Evolutionary conservation across 2,113 vertebrate genomes (phyloP), one percentile per base, ranked within the genome.

Genomic region (Seriola dumerili): DNA sequence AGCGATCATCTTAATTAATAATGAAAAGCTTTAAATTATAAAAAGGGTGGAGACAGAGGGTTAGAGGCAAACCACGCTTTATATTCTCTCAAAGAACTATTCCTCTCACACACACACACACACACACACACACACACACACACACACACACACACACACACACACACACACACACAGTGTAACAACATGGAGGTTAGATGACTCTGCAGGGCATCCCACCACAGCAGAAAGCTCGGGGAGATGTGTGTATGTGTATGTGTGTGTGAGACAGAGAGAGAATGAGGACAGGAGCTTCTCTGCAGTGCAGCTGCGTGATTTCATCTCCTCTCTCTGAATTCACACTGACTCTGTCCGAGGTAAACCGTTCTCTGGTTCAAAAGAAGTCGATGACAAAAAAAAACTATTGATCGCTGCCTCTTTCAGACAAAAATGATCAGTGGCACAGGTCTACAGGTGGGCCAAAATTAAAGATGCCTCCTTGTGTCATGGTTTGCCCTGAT

Each of bases 301-400:
- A 82, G 80, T 76, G 80, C 65, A 69, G 72, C 57, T 44, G 42
- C 29, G 40, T 42, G 54, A 62, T 32, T 74, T 23, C 14, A 40
- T 52, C 32, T 59, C 21, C 17, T 36, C 34, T 61, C 62, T 66
- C 42, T 32, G 54, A 42, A 67, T 58, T 13, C 7, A 48, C 68
- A 65, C 21, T 19, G 54, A 64, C 23, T 55, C 61, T 46, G 16
- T 50, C 48, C 7, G 13, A 11, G 25, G 8, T 36, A 34, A 29
- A 50, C 14, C 16, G 5, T 5, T 25, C 68, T 58, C 29, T 46
- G 29, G 29, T 19, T 29, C 29, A 68, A 48, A 68, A 59, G 23
- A 64, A 17, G 10, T 38, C 16, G 9, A 4, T 32, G 14, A 8
- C 32, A 36, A 5, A 25, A 29, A 29, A 29, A 29, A 36, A 38